Conservation (phyloP, 2,888 invertebrate genomes). For the Drosophila formosana region DNA sequence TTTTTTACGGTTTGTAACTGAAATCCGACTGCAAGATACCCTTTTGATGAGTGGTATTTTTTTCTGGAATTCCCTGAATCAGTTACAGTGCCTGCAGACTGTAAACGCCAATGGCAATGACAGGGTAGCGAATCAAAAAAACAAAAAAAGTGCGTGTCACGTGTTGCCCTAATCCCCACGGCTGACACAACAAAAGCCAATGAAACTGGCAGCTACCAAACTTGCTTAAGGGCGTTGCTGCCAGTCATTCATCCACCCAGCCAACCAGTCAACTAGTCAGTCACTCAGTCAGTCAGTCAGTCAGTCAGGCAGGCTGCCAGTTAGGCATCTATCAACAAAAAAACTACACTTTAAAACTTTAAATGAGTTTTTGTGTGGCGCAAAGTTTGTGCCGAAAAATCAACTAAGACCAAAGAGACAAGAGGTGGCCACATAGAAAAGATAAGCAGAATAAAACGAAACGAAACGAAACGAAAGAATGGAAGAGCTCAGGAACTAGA, state of each 20-base stretch:
- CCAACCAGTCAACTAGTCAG: conserved; percentile 19
- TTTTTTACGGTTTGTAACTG: conserved; percentile 1
- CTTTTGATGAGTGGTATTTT: not conserved
- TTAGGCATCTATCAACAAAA: conserved; percentile 60
- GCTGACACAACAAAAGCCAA: conserved; percentile 50
- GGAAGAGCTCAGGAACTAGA: not conserved
- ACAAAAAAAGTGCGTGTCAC: conserved; percentile 56
- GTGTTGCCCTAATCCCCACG: conserved; percentile 61
- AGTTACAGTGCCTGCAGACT: not conserved
- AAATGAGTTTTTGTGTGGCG: conserved; percentile 69
- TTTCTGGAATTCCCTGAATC: not conserved
- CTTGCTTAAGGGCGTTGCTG: conserved; percentile 33
- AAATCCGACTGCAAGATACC: conserved; percentile 3
- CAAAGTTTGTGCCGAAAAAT: conserved; percentile 60
- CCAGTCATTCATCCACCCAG: conserved; percentile 26
- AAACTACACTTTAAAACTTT: conserved; percentile 76
- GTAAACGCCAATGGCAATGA: not conserved
- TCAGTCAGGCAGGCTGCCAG: conserved; percentile 25
- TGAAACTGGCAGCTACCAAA: conserved; percentile 53
- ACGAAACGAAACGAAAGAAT: not conserved
- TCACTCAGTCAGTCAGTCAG: conserved; percentile 10
- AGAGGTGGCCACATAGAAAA: conserved; percentile 5
- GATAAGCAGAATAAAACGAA: conserved; percentile 16
- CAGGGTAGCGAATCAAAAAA: conserved; percentile 18
- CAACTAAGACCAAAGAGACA: conserved; percentile 21